phyloP scores from a whole-genome alignment of 2,888 invertebrate species.

The Mythimna loreyi region DNA sequence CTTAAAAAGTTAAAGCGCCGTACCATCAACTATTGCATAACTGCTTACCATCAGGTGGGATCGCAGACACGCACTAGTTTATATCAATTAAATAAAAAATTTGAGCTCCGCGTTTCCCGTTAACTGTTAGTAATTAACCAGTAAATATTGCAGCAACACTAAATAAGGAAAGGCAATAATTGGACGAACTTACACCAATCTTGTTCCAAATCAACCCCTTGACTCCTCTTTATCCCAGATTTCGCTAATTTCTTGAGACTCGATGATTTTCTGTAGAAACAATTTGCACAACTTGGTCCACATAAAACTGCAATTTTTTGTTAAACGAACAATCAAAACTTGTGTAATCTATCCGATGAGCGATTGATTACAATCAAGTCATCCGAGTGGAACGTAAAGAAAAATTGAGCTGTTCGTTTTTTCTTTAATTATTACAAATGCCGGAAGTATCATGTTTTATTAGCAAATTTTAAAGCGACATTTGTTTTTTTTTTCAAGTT shows the following conservation, averaged over 20 bases:
- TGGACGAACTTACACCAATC: neutral
- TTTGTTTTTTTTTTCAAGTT: conserved; percentile 4
- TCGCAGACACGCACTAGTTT: too few species aligned
- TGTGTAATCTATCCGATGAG: conserved; percentile 39
- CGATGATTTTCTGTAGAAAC: neutral
- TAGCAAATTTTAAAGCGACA: neutral
- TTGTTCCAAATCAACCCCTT: neutral
- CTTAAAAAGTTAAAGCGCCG: too few species aligned
- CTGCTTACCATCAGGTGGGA: too few species aligned
- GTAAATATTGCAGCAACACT: neutral
- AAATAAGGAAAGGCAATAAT: neutral
- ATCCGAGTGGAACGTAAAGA: conserved; percentile 30
- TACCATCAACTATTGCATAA: too few species aligned
- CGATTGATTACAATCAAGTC: conserved; percentile 37
- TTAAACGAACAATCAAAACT: conserved; percentile 13
- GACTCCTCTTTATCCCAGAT: neutral
- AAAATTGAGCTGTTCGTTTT: conserved; percentile 17
- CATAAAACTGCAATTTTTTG: conserved; percentile 20
- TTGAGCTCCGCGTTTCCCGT: neutral
- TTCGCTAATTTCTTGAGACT: neutral
- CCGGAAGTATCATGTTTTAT: conserved; percentile 38
- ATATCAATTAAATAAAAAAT: too few species aligned
- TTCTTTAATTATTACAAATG: conserved; percentile 8
- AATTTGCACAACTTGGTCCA: conserved; percentile 19
- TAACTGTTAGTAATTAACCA: neutral